Base-by-base conservation (phyloP, 2,888 invertebrate genomes). In the Spatulosminthurus flaviceps region DNA sequence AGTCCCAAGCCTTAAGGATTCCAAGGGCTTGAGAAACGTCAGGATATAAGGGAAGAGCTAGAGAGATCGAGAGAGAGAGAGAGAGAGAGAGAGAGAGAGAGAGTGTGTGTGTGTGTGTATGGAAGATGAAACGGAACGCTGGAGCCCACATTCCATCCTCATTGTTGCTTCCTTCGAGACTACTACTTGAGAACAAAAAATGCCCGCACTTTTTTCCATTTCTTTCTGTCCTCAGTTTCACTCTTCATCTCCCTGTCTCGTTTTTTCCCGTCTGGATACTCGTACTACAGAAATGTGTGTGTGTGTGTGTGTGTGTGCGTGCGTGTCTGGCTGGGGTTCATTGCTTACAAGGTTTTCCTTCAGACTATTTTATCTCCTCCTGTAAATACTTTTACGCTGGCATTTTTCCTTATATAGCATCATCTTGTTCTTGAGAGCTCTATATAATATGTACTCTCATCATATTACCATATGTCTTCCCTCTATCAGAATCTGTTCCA, bases 101-200 rank as follows among this genome's bases (percentile, higher is more conserved):
- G 64, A 28, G 67, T 66, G 22, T 22, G 29, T 9, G 2, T 26
- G 26, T 26, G 7, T 22, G 64, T 9, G 26, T 22, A 64, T 64
- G 26, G 24, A 21, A 67, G 67, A 67, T 67, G 67, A 24, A 26
- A n/a, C 1, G 24, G 67, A 67, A 29, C n/a, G 71, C 42, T 72
- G 42, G 19, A 72, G 43, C 71, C 71, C 71, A 72, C 71, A 72
- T 72, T 72, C 71, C 71, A 72, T 72, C 71, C 42, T 43, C 71
- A 72, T 72, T 72, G 71, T 72, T 72, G 71, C 71, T 72, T 72
- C 71, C 71, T 72, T 72, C 71, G 71, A n/a, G n/a, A 34, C 34
- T 34, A 51, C 51, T 51, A 67, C 67, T 67, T 26, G 67, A 67
- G 67, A n/a, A 67, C 26, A 67, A 67, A 67, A 67, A 67, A 24